phyloP scores from a whole-genome alignment of 1,140 invertebrate species.

The Apis cerana region DNA sequence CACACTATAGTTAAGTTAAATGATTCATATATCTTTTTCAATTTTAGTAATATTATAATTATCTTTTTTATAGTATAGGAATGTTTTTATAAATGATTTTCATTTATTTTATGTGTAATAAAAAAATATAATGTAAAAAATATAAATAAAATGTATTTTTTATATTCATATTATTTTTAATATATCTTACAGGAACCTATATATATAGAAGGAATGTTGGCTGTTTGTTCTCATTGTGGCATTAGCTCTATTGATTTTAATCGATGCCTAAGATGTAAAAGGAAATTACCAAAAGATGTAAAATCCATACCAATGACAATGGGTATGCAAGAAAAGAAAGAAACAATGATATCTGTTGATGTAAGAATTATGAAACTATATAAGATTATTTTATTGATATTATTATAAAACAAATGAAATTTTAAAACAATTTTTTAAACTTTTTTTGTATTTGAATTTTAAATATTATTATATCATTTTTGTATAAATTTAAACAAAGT shows the following conservation, averaged over 20 bases:
- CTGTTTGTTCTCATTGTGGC: slow-evolving; percentile 87
- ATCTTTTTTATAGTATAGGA: not conserved
- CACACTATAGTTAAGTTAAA: not conserved
- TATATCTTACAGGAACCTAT: slow-evolving; percentile 78
- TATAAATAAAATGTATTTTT: not conserved
- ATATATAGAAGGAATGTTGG: slow-evolving; percentile 85
- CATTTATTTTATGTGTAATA: not conserved
- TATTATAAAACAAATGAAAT: not conserved
- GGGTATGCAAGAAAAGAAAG: slow-evolving; percentile 67
- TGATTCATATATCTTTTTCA: not conserved
- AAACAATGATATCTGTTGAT: slow-evolving; percentile 68
- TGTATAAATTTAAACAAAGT: not conserved
- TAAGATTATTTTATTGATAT: not conserved
- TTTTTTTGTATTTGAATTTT: too few relatives aligned
- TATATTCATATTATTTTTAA: not conserved
- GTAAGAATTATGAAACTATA: slow-evolving; percentile 67
- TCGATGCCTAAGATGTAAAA: slow-evolving; percentile 85
- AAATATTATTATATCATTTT: not conserved
- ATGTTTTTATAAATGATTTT: not conserved
- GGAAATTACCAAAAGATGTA: slow-evolving; percentile 81
- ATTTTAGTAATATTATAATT: not conserved
- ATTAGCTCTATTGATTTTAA: slow-evolving; percentile 87
- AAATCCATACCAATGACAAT: slow-evolving; percentile 76
- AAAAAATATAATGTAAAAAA: not conserved
- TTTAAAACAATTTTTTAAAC: not conserved